Percentiles rank a stretch among this genome's conserved stretches.
Evolutionary conservation across 2,113 vertebrate species (phyloP).

Genomic region (Kryptolebias marmoratus): DNA sequence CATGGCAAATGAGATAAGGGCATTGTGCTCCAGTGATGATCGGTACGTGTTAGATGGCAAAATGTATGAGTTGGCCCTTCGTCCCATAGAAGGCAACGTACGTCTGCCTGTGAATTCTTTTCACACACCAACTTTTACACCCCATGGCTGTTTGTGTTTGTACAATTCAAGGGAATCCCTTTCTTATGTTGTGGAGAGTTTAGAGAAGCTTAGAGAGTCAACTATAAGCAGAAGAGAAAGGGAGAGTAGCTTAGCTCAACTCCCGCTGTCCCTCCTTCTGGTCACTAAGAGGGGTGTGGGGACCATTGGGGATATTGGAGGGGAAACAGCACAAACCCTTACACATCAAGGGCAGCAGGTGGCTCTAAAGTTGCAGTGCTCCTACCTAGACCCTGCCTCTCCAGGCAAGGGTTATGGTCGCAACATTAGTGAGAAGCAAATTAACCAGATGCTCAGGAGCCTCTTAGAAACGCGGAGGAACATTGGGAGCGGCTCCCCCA

Average conservation of each 20-base stretch:
- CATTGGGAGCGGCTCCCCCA: constrained; percentile 79
- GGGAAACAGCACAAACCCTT: constrained; percentile 92
- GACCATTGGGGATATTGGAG: constrained; percentile 85
- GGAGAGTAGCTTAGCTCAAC: constrained; percentile 84
- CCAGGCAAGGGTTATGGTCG: constrained; percentile 90
- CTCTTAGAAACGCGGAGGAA: constrained; percentile 89
- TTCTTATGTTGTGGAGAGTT: constrained; percentile 93
- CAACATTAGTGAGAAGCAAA: constrained; percentile 91
- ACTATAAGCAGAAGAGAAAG: constrained; percentile 86
- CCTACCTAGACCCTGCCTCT: constrained; percentile 90
- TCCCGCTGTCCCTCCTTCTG: constrained; percentile 88
- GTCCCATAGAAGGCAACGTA: constrained; percentile 96
- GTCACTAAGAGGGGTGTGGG: constrained; percentile 91
- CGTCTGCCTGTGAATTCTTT: constrained; percentile 96
- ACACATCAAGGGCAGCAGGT: constrained; percentile 93
- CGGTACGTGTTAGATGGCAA: constrained; percentile 92
- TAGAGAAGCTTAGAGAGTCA: constrained; percentile 91
- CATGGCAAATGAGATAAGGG: constrained; percentile 95
- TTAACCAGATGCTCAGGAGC: constrained; percentile 89
- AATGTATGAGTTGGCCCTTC: constrained; percentile 90
- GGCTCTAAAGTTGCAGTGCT: constrained; percentile 89
- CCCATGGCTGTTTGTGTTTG: constrained; percentile 95
- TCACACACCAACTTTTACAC: constrained; percentile 93
- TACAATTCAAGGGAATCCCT: constrained; percentile 98
- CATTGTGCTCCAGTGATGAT: constrained; percentile 93